A percentile compares a stretch with the other conserved stretches of the same genome.
These are phyloP conservation scores for Ctenopoma kingsleyae DNA, from an alignment of 2,797 vertebrate genomes.

Conservation along the genomic window DNA sequence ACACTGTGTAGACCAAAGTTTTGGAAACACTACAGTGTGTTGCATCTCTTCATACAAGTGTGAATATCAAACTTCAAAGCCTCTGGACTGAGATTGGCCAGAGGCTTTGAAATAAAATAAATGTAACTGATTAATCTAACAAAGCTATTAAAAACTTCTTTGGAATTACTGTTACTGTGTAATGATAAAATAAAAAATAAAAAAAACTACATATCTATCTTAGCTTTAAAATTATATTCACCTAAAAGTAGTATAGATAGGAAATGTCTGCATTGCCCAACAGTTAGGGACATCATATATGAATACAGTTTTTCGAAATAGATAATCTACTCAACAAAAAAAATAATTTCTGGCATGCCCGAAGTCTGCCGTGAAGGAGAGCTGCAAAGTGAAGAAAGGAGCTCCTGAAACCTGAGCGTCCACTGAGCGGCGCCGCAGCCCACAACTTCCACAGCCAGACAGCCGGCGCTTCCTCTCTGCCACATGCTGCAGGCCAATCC, in stretches of 20 bases:
- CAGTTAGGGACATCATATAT: background rate
- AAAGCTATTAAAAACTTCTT: too few species aligned
- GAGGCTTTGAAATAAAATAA: background rate
- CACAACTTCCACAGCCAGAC: constrained; percentile 55
- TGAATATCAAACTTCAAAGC: too few species aligned
- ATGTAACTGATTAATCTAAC: too few species aligned
- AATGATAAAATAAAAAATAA: too few species aligned
- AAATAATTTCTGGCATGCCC: background rate
- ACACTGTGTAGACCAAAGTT: background rate
- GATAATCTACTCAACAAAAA: background rate
- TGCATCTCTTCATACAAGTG: background rate
- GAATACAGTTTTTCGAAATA: background rate
- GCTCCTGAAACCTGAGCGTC: constrained; percentile 51
- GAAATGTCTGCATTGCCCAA: too few species aligned
- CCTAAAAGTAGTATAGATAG: background rate
- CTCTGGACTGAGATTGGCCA: background rate
- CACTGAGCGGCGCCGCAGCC: constrained; percentile 87
- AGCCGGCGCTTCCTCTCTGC: constrained; percentile 14
- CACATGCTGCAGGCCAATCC: constrained; percentile 50
- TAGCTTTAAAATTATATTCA: background rate
- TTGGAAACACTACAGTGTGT: constrained; percentile 21
- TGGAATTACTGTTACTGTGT: too few species aligned
- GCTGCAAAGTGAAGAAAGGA: background rate
- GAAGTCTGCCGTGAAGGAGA: constrained; percentile 16
- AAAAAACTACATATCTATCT: too few species aligned